These are phyloP conservation scores for Neodontobutis hainanensis DNA, from an alignment of 2,113 vertebrate species.

Conservation along the genomic window DNA sequence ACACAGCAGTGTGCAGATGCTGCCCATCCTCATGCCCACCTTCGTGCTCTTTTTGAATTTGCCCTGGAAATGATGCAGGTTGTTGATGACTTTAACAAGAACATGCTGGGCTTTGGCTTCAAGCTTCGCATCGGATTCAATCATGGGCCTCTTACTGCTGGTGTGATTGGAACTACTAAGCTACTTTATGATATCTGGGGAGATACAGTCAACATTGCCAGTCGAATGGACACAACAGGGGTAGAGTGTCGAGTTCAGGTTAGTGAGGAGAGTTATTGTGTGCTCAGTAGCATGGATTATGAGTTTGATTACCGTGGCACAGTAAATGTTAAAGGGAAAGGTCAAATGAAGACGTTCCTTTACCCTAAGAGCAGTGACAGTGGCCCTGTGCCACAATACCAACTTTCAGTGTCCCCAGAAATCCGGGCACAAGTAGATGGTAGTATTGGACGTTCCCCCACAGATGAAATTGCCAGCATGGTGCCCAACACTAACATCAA, in stretches of 20 bases:
- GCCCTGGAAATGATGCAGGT: slow-evolving; percentile 97
- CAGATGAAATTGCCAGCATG: slow-evolving; percentile 91
- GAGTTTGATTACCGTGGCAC: slow-evolving; percentile 97
- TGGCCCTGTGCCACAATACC: slow-evolving; percentile 90
- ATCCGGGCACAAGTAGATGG: slow-evolving; percentile 97
- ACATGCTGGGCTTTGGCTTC: slow-evolving; percentile 99
- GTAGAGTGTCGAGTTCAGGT: slow-evolving; percentile 97
- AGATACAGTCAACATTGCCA: slow-evolving; percentile 98
- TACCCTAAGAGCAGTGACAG: slow-evolving; percentile 91
- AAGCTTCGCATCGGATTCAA: slow-evolving; percentile 97
- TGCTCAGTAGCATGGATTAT: slow-evolving; percentile 92
- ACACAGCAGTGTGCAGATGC: slow-evolving; percentile 87
- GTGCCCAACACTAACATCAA: slow-evolving; percentile 80
- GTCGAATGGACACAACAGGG: slow-evolving; percentile 97
- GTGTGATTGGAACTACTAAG: slow-evolving; percentile 98
- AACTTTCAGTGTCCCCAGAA: slow-evolving; percentile 94
- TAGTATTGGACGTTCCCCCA: slow-evolving; percentile 97
- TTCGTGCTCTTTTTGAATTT: slow-evolving; percentile 94
- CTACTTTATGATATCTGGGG: slow-evolving; percentile 98
- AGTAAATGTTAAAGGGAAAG: slow-evolving; percentile 95
- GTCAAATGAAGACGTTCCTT: slow-evolving; percentile 99
- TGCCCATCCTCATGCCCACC: slow-evolving; percentile 86
- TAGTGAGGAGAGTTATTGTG: slow-evolving; percentile 95
- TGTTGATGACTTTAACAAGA: slow-evolving; percentile 98
- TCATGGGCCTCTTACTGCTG: slow-evolving; percentile 94